Base-by-base conservation (phyloP, 1,140 invertebrate species). In the Phocides pigmalion region DNA sequence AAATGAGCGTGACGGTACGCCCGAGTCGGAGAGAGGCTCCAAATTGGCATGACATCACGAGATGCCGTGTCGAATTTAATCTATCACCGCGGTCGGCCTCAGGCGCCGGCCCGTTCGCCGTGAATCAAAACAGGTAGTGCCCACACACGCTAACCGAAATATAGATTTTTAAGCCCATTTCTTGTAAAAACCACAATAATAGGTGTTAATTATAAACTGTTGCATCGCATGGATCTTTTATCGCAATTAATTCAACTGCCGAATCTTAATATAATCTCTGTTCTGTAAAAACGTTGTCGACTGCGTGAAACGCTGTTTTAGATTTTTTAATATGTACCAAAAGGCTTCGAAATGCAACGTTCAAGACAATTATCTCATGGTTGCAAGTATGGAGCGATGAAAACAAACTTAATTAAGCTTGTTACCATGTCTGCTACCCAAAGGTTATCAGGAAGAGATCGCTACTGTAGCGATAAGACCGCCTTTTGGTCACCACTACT, bases 31-130 rank as follows among this genome's bases (percentile, higher is more conserved):
- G 74, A 72, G 73, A 76, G 71, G 25, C 68, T 76, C 77, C 69
- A 80, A 88, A 88, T 90, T 82, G 85, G 84, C 87, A 79, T 87
- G 83, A 87, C 87, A 85, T 82, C 79, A 84, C 70, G 83, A 87
- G 83, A 85, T 83, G 79, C 78, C 87, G 85, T 87, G 84, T 81
- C 87, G 79, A 88, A 90, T 90, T 86, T 84, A 88, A 90, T 90
- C 87, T 90, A 90, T 90, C 87, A 90, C 84, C 83, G 80, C 62
- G 62, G 62, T 22, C 42, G 56, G 79, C 83, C 84, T 69, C 73
- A 76, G 84, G 84, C 84, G 85, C 84, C 84, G 84, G 82, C 74
- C 58, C 58, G 64, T 63, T 61, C 64, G 44, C 47, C 74, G 63
- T 56, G 64, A 70, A 78, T 74, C 65, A 80, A 82, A 77, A 82